Evolutionary conservation across 2,888 invertebrate species (phyloP), one percentile per base, ranked within the genome.

Genomic region (Phalera bucephala): DNA sequence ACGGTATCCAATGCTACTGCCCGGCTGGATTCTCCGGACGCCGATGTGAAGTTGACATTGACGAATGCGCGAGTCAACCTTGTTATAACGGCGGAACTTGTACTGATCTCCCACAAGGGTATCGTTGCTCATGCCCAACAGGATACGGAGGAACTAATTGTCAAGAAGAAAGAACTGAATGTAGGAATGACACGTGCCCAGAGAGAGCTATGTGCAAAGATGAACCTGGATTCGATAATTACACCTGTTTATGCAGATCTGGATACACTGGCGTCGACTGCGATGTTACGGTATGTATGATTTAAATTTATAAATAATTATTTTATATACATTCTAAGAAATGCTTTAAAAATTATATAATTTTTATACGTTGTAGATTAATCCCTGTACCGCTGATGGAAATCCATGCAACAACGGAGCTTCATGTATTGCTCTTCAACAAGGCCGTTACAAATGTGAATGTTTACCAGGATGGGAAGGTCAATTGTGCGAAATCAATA

Each of bases 401-500:
- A 97, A 96, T 68, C 97, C 97, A 6, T 98, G 98, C 77, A 93
- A 93, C 31, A 97, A 98, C 68, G 96, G 96, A 2, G 98, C 96
- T 2, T 93, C 94, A 23, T 98, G 98, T 66, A 92, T 95, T 48
- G 97, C 96, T 27, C 91, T 97, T 39, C 96, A 96, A 75, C 97
- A 97, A 90, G 97, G 97, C 7, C 91, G 97, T 54, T 98, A 95
- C 80, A 95, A 96, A 77, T 99, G 99, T 74, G 96, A 97, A 75
- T 99, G 99, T 77, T 89, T 96, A 34, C 95, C 97, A 11, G 99
- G 99, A 23, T 99, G 99, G 99, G 97, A 97, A 75, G 99, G 99
- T 41, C 95, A 96, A 60, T 94, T 95, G 43, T 99, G 99, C 77
- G 97, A 98, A 72, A 92, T 91, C n/a, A 97, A 98, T 71, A 96